phyloP scores from a whole-genome alignment of 2,113 vertebrate genomes.

The Brienomyrus longianalis region DNA sequence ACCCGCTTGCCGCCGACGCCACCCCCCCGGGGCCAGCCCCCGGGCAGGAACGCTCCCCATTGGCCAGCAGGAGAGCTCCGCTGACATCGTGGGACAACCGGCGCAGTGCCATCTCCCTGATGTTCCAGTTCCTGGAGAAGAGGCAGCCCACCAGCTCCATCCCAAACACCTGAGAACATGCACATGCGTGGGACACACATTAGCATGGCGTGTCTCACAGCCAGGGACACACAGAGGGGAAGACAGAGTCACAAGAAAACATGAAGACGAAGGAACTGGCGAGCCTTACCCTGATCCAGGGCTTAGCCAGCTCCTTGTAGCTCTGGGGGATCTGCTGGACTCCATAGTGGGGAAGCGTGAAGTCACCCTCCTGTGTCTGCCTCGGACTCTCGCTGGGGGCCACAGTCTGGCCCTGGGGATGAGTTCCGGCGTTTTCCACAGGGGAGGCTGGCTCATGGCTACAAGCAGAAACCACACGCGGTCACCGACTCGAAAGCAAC shows the following conservation, averaged over 20 bases:
- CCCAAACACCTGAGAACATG: slow-evolving; percentile 68
- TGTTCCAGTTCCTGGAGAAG: slow-evolving; percentile 88
- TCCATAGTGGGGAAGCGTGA: slow-evolving; percentile 74
- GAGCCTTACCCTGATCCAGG: slow-evolving; percentile 74
- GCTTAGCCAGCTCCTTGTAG: slow-evolving; percentile 76
- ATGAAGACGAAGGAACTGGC: not conserved
- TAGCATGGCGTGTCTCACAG: not conserved
- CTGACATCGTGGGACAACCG: slow-evolving; percentile 84
- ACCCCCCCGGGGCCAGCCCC: slow-evolving; percentile 38
- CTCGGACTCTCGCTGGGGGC: slow-evolving; percentile 55
- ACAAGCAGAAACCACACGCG: slow-evolving; percentile 18
- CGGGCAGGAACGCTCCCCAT: slow-evolving; percentile 74
- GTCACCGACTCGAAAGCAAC: not conserved
- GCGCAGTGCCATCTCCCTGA: slow-evolving; percentile 81
- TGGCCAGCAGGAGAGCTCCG: slow-evolving; percentile 76
- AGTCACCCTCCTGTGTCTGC: slow-evolving; percentile 59
- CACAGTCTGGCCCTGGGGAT: slow-evolving; percentile 49
- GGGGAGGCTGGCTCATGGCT: slow-evolving; percentile 72
- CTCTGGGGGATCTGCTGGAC: slow-evolving; percentile 74
- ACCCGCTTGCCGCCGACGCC: slow-evolving; percentile 48
- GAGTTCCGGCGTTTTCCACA: slow-evolving; percentile 59
- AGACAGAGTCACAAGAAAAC: not conserved
- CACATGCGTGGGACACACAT: not conserved
- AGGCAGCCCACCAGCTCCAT: slow-evolving; percentile 83
- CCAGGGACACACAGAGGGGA: not conserved